Evolutionary conservation across 2,888 invertebrate genomes (phyloP).

Genomic region (Strigamia transsilvanica): DNA sequence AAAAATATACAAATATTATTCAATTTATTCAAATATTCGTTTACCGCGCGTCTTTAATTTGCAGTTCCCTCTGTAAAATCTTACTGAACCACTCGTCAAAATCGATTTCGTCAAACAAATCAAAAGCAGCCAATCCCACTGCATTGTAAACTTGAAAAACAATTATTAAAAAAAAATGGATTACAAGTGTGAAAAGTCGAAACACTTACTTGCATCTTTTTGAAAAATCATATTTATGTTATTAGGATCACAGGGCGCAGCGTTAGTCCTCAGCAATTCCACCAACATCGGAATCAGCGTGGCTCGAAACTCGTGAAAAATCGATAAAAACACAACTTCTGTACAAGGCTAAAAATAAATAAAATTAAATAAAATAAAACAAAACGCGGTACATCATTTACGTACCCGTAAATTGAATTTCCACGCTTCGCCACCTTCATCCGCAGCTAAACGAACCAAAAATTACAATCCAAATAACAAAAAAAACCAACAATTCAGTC

Average conservation of each 20-base stretch:
- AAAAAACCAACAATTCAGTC: constrained; percentile 54
- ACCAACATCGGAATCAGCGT: constrained; percentile 77
- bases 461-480: constrained; percentile 14
- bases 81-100: constrained; percentile 92
- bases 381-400: constrained; percentile 57
- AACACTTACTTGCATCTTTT: constrained; percentile 76
- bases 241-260: constrained; percentile 73
- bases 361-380: constrained; percentile 50
- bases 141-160: constrained; percentile 79
- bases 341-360: constrained; percentile 83
- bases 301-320: constrained; percentile 81
- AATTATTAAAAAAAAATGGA: neutral
- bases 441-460: constrained; percentile 67
- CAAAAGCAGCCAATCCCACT: constrained; percentile 85
- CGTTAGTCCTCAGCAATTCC: constrained; percentile 74
- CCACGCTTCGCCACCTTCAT: constrained; percentile 92
- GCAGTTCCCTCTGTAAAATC: constrained; percentile 81
- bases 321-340: constrained; percentile 82
- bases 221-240: constrained; percentile 81
- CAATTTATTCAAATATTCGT: constrained; percentile 51
- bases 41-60: constrained; percentile 76
- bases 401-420: constrained; percentile 86
- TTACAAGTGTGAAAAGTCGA: too few species aligned
- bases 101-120: constrained; percentile 90
- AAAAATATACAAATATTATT: too few species aligned